Base-by-base conservation (phyloP, 2,797 vertebrate genomes). In the Leucoraja ocellata region DNA sequence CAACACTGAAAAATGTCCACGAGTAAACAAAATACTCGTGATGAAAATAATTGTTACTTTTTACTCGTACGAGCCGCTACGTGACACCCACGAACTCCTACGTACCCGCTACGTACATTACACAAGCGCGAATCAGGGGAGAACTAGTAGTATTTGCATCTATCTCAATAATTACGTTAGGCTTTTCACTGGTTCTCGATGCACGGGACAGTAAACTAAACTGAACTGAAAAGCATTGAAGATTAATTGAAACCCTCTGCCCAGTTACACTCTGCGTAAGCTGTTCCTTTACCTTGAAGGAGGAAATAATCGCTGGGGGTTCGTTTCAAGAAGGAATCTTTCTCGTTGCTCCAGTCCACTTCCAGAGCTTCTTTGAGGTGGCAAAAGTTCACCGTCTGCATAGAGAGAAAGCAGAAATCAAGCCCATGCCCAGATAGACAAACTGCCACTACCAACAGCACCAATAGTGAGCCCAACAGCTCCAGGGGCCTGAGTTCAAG, bases 221-320 rank as follows among this genome's bases (percentile, higher is more conserved):
- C 46, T 54, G 46, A 54, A 54, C 46, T 54, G 46, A 54, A 23
- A 54, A 81, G 79, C 16, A 46, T 39, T 36, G 10, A 4, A 25
- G 46, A 25, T 58, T 28, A 1, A 83, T 36, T 21, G 7, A 32
- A 1, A 32, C 0, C 0, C 4, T 6, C 1, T 68, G 61, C 1
- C 14, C 61, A 65, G 6, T 0, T 65, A 21, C 61, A 21, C 13
- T 4, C 9, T 28, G 28, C 2, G 68, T 1, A 36, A 1, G n/a
- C 32, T 18, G 39, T 8, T 54, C 13, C 23, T 16, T 94, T 95
- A 99, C 98, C 98, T 94, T 98, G 98, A 14, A 99, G 95, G 71
- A 99, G 96, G 95, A 99, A 99, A 95, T 98, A 99, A 94, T 98
- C 98, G 0, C 96, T 93, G 0, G 98, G 94, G 0, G 97, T 98